Percentiles rank a stretch among this genome's conserved stretches.
These are phyloP conservation scores for Otus scops DNA, from an alignment of 2,797 vertebrate species.

Conservation along the genomic window DNA sequence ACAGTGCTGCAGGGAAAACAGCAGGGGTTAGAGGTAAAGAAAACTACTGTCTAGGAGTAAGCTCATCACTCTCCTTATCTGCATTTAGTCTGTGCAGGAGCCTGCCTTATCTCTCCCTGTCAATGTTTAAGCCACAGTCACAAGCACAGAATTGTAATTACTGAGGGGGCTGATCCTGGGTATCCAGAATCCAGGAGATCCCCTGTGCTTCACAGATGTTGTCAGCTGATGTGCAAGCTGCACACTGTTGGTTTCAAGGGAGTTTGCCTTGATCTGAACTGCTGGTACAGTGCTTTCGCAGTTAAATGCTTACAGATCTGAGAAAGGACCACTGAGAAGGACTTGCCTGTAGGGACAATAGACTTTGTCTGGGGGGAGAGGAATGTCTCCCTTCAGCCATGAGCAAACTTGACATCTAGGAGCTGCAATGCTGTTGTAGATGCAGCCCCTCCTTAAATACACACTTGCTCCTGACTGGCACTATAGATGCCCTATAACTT, in stretches of 20 bases:
- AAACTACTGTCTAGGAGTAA: background rate
- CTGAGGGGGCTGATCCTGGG: background rate
- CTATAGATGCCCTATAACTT: background rate
- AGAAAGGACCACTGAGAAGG: background rate
- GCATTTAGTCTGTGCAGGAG: background rate
- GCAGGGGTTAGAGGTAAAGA: background rate
- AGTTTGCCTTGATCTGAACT: background rate
- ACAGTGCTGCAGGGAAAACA: slow-evolving; percentile 71
- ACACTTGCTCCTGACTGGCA: background rate
- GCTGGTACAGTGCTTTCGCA: background rate
- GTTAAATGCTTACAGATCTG: background rate
- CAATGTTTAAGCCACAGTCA: background rate
- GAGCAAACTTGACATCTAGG: background rate
- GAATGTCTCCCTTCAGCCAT: background rate
- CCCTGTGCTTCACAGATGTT: background rate
- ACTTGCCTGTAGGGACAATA: background rate
- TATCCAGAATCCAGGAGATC: background rate
- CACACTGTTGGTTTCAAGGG: background rate
- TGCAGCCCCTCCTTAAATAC: background rate
- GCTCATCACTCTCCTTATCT: background rate
- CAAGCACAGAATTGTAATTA: background rate
- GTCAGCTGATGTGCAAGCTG: background rate
- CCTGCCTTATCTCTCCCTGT: background rate
- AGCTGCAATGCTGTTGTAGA: background rate
- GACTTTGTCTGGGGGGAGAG: background rate